A percentile compares a stretch with the other conserved stretches of the same genome.
These are phyloP conservation scores for Alca torda DNA, from an alignment of 2,797 vertebrate genomes.

Conservation along the genomic window DNA sequence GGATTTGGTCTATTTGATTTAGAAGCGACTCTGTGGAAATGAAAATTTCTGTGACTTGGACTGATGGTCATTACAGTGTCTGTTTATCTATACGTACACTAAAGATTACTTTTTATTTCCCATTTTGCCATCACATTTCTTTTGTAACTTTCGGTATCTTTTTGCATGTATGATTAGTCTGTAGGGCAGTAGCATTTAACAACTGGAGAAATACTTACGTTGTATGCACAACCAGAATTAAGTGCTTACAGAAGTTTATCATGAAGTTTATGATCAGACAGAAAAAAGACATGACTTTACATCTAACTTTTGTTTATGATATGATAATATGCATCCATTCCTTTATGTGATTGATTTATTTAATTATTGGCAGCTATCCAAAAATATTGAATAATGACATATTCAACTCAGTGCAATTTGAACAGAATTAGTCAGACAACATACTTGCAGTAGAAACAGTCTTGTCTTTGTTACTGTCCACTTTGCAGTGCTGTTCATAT, in stretches of 20 bases:
- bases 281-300: neutral
- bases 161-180: neutral
- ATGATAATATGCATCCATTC: neutral
- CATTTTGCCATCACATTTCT: neutral
- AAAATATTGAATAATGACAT: neutral
- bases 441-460: neutral
- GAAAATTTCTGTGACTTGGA: neutral
- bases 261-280: neutral
- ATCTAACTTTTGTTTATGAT: neutral
- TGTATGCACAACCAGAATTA: neutral
- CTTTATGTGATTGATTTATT: neutral
- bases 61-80: neutral
- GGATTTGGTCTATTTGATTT: neutral
- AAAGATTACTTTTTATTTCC: neutral
- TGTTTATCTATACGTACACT: neutral
- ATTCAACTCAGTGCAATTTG: neutral
- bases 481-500: neutral
- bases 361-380: neutral
- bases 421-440: neutral
- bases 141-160: neutral
- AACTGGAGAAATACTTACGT: neutral
- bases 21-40: neutral
- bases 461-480: neutral
- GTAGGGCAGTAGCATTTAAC: neutral
- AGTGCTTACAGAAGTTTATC: neutral